These are phyloP conservation scores for Rhea pennata DNA, from an alignment of 2,113 vertebrate species.

Conservation along the genomic window DNA sequence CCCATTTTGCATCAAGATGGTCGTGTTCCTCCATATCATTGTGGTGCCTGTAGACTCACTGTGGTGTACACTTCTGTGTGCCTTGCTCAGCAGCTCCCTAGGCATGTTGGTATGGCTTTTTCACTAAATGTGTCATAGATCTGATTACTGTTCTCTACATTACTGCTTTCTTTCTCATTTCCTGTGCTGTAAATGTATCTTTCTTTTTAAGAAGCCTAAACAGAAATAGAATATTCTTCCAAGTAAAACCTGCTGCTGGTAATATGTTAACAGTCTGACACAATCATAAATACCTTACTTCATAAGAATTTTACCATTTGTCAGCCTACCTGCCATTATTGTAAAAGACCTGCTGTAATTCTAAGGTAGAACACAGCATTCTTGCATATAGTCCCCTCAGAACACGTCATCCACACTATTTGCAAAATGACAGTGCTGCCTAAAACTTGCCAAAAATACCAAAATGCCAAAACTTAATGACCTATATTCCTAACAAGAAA, in stretches of 20 bases:
- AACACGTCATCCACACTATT: background rate
- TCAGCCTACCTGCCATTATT: background rate
- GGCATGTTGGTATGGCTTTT: background rate
- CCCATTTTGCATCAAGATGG: background rate
- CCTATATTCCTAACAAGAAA: background rate
- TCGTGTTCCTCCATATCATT: background rate
- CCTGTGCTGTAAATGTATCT: background rate
- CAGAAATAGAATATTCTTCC: background rate
- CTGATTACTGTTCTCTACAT: background rate
- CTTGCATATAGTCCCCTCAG: background rate
- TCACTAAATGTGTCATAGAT: background rate
- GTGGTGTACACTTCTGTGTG: background rate
- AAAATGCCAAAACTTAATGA: background rate
- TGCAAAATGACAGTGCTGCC: background rate
- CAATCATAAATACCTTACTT: background rate
- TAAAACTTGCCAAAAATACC: background rate
- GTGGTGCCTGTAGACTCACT: background rate
- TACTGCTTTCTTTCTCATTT: background rate
- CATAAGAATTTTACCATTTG: background rate
- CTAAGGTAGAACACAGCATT: background rate
- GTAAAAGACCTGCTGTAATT: background rate
- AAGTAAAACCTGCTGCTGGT: background rate
- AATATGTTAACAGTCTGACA: background rate
- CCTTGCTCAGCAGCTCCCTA: background rate
- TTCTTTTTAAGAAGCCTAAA: background rate